Conservation (phyloP, 2,113 vertebrate genomes). For the Ahaetulla prasina region DNA sequence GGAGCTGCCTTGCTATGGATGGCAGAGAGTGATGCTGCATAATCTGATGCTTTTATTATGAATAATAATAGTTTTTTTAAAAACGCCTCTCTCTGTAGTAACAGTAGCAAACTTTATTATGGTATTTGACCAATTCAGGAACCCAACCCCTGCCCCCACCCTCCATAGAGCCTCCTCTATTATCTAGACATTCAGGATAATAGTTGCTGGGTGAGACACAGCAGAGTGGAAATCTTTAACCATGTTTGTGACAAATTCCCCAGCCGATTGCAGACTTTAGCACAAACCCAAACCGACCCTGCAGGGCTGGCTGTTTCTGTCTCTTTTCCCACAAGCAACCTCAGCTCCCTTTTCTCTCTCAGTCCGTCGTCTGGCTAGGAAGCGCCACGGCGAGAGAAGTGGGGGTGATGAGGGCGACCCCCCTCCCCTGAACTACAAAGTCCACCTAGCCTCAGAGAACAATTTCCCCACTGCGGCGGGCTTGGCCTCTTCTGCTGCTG, state of each 20-base stretch:
- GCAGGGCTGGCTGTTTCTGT: background rate
- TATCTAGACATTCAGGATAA: background rate
- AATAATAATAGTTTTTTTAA: background rate
- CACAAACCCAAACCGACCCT: background rate
- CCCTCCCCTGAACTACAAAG: conserved; percentile 67
- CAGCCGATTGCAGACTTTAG: background rate
- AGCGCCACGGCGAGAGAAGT: conserved; percentile 74
- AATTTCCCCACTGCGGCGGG: conserved; percentile 94
- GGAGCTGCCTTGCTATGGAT: background rate
- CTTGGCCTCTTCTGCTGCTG: conserved; percentile 90
- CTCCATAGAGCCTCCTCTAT: too few species aligned
- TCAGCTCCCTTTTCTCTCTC: background rate
- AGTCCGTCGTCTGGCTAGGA: conserved; percentile 86
- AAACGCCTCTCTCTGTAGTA: background rate
- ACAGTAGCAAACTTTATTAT: background rate
- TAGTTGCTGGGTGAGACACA: background rate
- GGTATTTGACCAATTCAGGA: background rate
- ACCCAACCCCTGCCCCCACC: background rate
- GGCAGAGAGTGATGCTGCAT: background rate
- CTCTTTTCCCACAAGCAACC: background rate
- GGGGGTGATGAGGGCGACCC: conserved; percentile 32
- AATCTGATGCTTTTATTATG: background rate
- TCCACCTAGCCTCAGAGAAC: conserved; percentile 88
- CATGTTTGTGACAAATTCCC: background rate
- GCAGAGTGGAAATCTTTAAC: background rate